These are phyloP conservation scores for Podarcis siculus DNA, from an alignment of 2,797 vertebrate species.

Conservation along the genomic window DNA sequence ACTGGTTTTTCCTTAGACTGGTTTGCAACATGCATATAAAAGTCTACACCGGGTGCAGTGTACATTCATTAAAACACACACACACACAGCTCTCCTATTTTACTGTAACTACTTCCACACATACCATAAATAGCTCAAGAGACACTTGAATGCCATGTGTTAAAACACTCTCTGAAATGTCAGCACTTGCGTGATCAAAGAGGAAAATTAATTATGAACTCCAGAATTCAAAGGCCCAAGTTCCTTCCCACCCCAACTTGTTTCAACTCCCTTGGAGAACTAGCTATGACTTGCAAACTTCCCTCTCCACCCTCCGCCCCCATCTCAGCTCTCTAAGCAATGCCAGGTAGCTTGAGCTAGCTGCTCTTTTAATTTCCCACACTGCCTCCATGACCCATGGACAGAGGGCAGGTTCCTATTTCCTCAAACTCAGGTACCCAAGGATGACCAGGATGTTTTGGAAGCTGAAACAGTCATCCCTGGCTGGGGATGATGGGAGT, in stretches of 20 bases:
- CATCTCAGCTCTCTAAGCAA: too few relatives aligned
- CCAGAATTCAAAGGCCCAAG: background rate
- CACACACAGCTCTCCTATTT: background rate
- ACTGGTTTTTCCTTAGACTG: background rate
- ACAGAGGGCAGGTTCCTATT: too few relatives aligned
- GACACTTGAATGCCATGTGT: background rate
- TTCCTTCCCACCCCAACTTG: background rate
- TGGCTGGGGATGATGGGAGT: too few relatives aligned
- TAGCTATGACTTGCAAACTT: background rate
- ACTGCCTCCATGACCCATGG: too few relatives aligned
- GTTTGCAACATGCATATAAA: background rate
- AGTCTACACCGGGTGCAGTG: background rate
- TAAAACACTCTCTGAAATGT: background rate
- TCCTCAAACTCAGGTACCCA: too few relatives aligned
- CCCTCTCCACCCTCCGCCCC: too few relatives aligned
- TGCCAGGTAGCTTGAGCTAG: too few relatives aligned
- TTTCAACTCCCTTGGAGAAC: background rate
- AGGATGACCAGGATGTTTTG: too few relatives aligned
- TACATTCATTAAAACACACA: background rate
- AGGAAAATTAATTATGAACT: background rate
- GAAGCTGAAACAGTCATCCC: too few relatives aligned
- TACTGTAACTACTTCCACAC: background rate
- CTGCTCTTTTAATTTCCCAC: too few relatives aligned
- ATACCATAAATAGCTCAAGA: background rate
- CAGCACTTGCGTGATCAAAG: background rate